phyloP scores from a whole-genome alignment of 2,113 vertebrate species.

The Corythaixoides concolor region DNA sequence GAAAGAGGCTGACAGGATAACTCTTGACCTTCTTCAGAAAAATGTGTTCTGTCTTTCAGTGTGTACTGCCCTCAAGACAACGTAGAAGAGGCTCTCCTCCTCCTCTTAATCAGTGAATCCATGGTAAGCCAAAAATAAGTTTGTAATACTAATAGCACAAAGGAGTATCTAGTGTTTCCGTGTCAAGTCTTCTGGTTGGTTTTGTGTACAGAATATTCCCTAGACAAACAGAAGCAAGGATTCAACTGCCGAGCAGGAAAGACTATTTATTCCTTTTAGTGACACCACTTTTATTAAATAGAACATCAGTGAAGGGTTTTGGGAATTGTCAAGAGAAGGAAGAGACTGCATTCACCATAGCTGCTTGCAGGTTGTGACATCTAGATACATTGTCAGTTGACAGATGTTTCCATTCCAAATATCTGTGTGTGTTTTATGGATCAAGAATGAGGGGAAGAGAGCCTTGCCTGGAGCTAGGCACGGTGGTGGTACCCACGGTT shows the following conservation, averaged over 20 bases:
- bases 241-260: background rate
- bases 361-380: background rate
- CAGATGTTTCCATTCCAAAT: background rate
- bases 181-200: background rate
- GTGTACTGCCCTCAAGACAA: slow-evolving; percentile 96
- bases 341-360: background rate
- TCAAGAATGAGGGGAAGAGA: background rate
- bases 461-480: background rate
- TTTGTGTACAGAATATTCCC: background rate
- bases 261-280: background rate
- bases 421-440: background rate
- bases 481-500: background rate
- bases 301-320: background rate
- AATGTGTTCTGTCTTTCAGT: slow-evolving; percentile 78
- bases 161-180: background rate
- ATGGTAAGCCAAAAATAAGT: slow-evolving; percentile 86
- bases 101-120: slow-evolving; percentile 94
- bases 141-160: background rate
- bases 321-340: background rate
- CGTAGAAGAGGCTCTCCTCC: slow-evolving; percentile 94
- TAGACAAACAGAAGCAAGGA: background rate
- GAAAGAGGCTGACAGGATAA: slow-evolving; percentile 28
- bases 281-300: background rate
- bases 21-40: slow-evolving; percentile 58
- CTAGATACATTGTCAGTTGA: background rate